phyloP scores from a whole-genome alignment of 1,140 invertebrate species.

The Heliconius hewitsoni region DNA sequence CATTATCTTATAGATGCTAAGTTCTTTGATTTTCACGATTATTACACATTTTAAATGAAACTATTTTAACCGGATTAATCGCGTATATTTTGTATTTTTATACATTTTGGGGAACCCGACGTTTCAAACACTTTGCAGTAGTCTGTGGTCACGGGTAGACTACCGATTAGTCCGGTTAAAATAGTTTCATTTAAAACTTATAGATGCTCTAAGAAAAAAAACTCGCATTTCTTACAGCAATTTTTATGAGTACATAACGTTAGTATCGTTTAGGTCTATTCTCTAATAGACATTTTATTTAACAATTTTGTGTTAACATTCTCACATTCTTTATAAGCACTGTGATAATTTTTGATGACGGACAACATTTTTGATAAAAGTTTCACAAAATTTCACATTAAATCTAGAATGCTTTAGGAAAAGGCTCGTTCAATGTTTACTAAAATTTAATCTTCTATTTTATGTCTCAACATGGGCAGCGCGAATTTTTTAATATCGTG shows the following conservation, averaged over 20 bases:
- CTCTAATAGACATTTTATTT: background rate
- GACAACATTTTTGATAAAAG: conserved; percentile 14
- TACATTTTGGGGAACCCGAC: too few species aligned
- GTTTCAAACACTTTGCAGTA: too few species aligned
- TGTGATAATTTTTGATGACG: conserved; percentile 1
- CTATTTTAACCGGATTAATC: too few species aligned
- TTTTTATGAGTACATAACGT: background rate
- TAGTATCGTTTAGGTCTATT: background rate
- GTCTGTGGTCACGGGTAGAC: too few species aligned
- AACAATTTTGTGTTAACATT: conserved; percentile 8
- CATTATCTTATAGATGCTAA: too few species aligned
- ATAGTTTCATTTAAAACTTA: too few species aligned
- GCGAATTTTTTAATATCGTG: background rate
- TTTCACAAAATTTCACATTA: conserved; percentile 15
- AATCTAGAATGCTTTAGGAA: conserved; percentile 11
- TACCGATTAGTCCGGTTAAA: too few species aligned
- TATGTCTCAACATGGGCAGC: background rate
- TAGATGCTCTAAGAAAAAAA: too few species aligned
- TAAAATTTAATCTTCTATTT: conserved; percentile 12
- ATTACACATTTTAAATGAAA: too few species aligned
- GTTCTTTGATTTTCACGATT: too few species aligned
- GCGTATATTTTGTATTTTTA: too few species aligned
- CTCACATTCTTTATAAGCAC: background rate
- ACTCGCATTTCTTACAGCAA: too few species aligned
- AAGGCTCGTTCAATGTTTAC: conserved; percentile 5